Base-by-base conservation (phyloP, 1,140 invertebrate genomes). In the Euwallacea fornicatus region DNA sequence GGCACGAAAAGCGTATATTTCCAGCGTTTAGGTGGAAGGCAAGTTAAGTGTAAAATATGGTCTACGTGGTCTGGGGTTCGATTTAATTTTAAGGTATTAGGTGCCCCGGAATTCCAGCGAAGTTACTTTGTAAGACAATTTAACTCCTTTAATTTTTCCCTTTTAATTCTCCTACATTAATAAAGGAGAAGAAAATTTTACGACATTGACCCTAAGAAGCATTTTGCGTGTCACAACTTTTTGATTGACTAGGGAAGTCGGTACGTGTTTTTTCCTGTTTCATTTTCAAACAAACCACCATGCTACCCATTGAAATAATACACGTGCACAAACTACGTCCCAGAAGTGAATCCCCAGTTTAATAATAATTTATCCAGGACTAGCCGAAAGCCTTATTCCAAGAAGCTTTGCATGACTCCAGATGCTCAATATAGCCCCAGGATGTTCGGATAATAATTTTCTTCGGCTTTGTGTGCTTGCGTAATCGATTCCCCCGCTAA, bases 381-480 rank as follows among this genome's bases (percentile, higher is more conserved):
- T 13, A 50, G 46, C 21, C 21, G 21, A 33, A 33, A 33, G 21
- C 21, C 21, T 33, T 50, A 11, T 50, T 10, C 46, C 9, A 11
- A 11, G 46, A 13, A 50, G 13, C 46, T 50, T 50, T 50, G 46
- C 46, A 11, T 50, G 13, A 50, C 13, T 50, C 46, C 13, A 50
- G 46, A 11, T 50, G 9, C 13, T 13, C 46, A 50, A 10, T 13
- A 50, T 50, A 50, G 13, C 46, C 46, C 46, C 13, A 13, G 46
- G 13, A 13, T 10, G 46, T 33, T 33, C 21, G 46, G 13, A 50
- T 10, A 13, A 50, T 50, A 50, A 50, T 50, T 50, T 50, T 50
- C 46, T 50, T 50, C 9, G 46, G 46, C 46, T 50, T 50, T 50
- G 46, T 33, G 21, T 50, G 46, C 46, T 13, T 50, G 46, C 46